Base-by-base conservation (phyloP, 2,113 vertebrate species). In the Panthera leo region DNA sequence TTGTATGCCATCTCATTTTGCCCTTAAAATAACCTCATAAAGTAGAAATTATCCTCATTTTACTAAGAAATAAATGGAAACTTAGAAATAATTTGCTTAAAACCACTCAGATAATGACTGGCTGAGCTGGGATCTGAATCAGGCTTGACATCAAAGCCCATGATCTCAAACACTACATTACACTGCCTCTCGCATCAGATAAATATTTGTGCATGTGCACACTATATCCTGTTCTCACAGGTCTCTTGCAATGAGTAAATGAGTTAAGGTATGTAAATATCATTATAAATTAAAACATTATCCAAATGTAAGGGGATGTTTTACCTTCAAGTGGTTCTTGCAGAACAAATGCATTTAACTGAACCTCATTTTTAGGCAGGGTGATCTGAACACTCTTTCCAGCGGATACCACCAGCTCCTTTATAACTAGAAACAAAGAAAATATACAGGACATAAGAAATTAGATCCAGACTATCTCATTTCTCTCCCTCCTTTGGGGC, bases 351-450 rank as follows among this genome's bases (percentile, higher is more conserved):
- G 99, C 99, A 31, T 99, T 99, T 97, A 99, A 99, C 67, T 99
- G 99, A 51, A 99, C 99, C 97, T 99, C 99, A 79, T 98, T 99
- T 95, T 98, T 98, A 27, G 99, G 99, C 96, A 99, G 98, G 11
- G 99, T 99, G 63, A 99, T 99, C 98, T 99, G 99, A 0, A 99
- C 99, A 0, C 99, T 99, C 89, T 99, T 98, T 83, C 99, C 99
- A 95, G 99, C 99, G 4, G 99, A 99, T 97, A 99, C 99, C 51
- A 99, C 99, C 98, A 99, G 98, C 96, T 99, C 99, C 98, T 99
- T 99, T 97, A 99, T 97, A 98, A 90, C 99, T 99, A 97, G 14
- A 88, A 97, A 96, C n/a, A 76, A 97, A 94, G 92, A 88, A 94
- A 97, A 90, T 12, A 86, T 12, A 96, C 0, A 11, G 93, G 27